Evolutionary conservation across 2,113 vertebrate species (phyloP).

Genomic region (Tragelaphus scriptus): DNA sequence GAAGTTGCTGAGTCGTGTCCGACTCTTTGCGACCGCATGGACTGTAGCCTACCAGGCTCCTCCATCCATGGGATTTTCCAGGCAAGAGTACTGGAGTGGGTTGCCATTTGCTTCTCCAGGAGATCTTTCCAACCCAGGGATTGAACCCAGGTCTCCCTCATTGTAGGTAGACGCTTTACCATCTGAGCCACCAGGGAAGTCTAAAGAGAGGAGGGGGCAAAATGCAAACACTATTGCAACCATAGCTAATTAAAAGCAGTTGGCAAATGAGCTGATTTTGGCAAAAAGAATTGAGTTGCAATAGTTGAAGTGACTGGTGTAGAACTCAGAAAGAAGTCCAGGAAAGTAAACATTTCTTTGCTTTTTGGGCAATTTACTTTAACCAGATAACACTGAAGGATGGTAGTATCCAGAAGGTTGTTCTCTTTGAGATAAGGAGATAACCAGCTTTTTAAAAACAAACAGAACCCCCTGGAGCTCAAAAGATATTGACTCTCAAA

Average conservation of each 20-base stretch:
- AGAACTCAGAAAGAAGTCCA: neutral
- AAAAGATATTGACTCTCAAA: neutral
- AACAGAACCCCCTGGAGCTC: neutral
- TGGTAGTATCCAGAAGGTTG: neutral
- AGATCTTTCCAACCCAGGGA: too few species aligned
- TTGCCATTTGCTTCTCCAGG: too few species aligned
- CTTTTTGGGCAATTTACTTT: neutral
- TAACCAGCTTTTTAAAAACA: neutral
- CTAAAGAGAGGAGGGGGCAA: neutral
- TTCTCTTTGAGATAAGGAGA: neutral
- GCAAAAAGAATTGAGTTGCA: constrained; percentile 28
- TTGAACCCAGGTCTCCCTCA: too few species aligned
- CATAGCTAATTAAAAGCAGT: constrained; percentile 58
- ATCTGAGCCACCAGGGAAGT: neutral
- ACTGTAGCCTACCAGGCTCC: too few species aligned
- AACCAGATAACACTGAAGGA: neutral
- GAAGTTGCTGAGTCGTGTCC: too few species aligned
- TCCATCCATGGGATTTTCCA: too few species aligned
- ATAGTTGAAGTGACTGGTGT: neutral
- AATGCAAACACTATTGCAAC: constrained; percentile 1
- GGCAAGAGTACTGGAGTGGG: too few species aligned
- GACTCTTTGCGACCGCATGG: too few species aligned
- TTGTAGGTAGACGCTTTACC: too few species aligned
- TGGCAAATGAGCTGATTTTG: constrained; percentile 51
- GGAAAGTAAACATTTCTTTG: constrained; percentile 25